Evolutionary conservation across 92 coral and sea anemone genomes (phyloP).

Genomic region (Phenganax stokvisi): DNA sequence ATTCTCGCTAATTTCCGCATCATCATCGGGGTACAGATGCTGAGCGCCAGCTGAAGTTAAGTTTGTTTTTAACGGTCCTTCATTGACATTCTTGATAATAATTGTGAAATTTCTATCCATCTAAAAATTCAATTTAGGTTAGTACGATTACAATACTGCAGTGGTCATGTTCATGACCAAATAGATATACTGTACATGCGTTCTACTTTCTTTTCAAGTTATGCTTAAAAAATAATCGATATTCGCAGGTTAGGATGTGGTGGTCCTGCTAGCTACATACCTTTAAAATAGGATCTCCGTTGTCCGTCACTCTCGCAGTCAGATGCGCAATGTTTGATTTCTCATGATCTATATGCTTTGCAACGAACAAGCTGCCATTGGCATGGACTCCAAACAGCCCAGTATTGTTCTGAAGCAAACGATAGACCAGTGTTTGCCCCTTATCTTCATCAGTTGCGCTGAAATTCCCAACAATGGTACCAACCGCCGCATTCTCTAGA

Average conservation of each 20-base stretch:
- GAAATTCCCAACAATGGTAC: conserved; percentile 62
- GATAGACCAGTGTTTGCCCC: conserved; percentile 33
- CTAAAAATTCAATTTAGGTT: conserved; percentile 37
- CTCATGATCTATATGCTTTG: conserved; percentile 77
- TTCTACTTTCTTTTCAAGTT: too few relatives aligned
- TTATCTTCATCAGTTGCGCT: conserved; percentile 75
- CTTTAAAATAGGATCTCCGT: conserved; percentile 52
- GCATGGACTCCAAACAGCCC: conserved; percentile 71
- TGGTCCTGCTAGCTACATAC: conserved; percentile 39
- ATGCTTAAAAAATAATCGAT: neutral
- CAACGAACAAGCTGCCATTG: conserved; percentile 61
- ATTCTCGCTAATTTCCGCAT: conserved; percentile 66
- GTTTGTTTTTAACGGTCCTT: conserved; percentile 80
- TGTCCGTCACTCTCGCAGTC: conserved; percentile 62
- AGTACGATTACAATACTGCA: too few relatives aligned
- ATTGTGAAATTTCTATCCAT: conserved; percentile 64
- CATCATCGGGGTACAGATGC: conserved; percentile 65
- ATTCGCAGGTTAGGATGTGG: neutral
- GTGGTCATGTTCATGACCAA: too few relatives aligned
- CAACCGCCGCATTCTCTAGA: conserved; percentile 72
- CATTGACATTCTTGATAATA: conserved; percentile 72
- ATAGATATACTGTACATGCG: too few relatives aligned
- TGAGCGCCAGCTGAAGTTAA: conserved; percentile 63
- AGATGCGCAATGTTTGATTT: conserved; percentile 57
- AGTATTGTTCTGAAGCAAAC: conserved; percentile 50